Conservation (phyloP, 1,140 invertebrate genomes). For the Rhizoglyphus robini region DNA sequence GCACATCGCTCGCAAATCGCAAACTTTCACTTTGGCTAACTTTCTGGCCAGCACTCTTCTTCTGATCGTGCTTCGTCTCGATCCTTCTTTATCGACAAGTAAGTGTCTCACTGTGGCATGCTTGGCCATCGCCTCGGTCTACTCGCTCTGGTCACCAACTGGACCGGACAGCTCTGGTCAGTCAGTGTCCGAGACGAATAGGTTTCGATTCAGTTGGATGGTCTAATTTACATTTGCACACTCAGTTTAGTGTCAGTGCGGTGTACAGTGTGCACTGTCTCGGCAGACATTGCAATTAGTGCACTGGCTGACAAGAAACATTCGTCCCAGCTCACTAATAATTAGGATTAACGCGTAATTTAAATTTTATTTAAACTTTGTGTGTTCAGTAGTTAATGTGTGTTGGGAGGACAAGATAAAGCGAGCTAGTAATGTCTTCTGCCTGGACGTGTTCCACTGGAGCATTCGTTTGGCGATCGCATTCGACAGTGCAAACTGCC, state of each 20-base stretch:
- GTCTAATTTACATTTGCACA: too few relatives aligned
- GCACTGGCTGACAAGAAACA: background rate
- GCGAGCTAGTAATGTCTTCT: background rate
- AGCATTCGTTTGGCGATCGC: background rate
- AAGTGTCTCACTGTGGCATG: background rate
- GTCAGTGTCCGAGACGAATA: background rate
- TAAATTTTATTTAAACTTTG: background rate
- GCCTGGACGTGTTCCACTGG: background rate
- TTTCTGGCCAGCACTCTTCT: background rate
- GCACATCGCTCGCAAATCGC: background rate
- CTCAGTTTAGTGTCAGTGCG: too few relatives aligned
- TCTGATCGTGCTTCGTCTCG: constrained; percentile 1
- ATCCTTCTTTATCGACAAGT: constrained; percentile 14
- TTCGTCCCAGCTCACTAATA: background rate
- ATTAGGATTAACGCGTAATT: constrained; percentile 14
- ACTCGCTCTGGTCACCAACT: background rate
- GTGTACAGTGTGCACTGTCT: background rate
- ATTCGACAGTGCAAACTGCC: background rate
- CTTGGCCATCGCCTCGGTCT: too few relatives aligned
- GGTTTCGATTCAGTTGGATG: background rate
- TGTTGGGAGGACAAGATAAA: background rate
- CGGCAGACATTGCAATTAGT: background rate
- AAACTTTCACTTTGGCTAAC: constrained; percentile 6
- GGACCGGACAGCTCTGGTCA: background rate
- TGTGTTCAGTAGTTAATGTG: background rate